These are phyloP conservation scores for Eulemur coronatus DNA, from an alignment of 2,797 vertebrate genomes.

Conservation along the genomic window DNA sequence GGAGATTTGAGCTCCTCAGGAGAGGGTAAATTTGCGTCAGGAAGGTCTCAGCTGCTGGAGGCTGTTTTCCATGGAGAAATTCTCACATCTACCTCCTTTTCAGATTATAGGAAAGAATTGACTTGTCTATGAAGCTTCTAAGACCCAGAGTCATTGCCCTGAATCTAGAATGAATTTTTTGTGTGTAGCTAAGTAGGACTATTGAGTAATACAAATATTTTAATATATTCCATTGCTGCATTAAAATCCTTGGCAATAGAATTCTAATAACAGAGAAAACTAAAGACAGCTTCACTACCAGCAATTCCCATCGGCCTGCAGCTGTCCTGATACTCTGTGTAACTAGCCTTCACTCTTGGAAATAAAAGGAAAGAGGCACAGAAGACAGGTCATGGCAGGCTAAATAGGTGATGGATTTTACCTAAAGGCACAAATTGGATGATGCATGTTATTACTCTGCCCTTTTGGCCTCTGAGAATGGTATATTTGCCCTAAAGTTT, in stretches of 20 bases:
- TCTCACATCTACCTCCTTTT: neutral
- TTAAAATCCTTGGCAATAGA: conserved; percentile 35
- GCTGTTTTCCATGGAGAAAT: conserved; percentile 31
- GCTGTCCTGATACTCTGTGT: neutral
- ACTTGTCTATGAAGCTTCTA: neutral
- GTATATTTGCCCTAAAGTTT: conserved; percentile 23
- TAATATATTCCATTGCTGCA: neutral
- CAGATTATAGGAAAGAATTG: neutral
- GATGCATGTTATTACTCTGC: neutral
- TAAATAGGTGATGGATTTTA: neutral
- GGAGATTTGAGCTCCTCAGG: neutral
- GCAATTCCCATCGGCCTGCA: neutral
- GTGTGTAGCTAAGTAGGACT: neutral
- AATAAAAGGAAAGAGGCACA: neutral
- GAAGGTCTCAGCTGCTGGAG: conserved; percentile 7
- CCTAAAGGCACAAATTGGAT: neutral
- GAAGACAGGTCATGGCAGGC: neutral
- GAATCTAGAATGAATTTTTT: conserved; percentile 25
- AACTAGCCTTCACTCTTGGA: neutral
- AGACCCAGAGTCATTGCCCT: neutral
- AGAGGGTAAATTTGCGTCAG: conserved; percentile 28
- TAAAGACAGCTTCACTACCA: neutral
- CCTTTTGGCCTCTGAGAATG: neutral
- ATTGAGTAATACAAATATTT: conserved; percentile 32
- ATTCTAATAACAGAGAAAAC: conserved; percentile 29